These are phyloP conservation scores for Lampris megalopsis DNA, from an alignment of 2,113 vertebrate genomes.

Conservation along the genomic window DNA sequence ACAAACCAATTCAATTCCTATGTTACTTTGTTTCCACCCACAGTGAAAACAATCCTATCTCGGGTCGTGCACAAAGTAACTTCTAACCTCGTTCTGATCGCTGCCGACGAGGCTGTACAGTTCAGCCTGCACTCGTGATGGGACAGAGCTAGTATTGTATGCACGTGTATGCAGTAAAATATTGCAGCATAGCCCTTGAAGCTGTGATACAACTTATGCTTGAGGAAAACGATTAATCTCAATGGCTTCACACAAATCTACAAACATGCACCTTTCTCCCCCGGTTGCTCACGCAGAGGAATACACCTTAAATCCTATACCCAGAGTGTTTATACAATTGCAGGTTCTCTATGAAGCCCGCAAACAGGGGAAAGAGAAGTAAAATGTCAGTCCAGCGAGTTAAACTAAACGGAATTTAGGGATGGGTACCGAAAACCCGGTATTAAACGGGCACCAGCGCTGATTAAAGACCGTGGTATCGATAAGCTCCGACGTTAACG, in stretches of 20 bases:
- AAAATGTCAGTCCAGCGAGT: constrained; percentile 4
- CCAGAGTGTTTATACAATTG: constrained; percentile 38
- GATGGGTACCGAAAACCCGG: too few species aligned
- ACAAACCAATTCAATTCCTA: constrained; percentile 46
- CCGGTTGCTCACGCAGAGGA: constrained; percentile 12
- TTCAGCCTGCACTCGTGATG: constrained; percentile 17
- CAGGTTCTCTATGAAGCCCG: background rate
- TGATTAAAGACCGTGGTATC: too few species aligned
- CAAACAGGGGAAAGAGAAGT: background rate
- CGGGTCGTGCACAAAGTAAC: constrained; percentile 18
- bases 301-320: constrained; percentile 16
- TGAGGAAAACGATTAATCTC: background rate
- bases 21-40: constrained; percentile 4
- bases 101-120: background rate
- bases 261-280: background rate
- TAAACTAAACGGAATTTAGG: background rate
- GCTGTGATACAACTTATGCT: background rate
- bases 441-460: too few species aligned
- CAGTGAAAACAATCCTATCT: background rate
- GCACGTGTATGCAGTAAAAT: constrained; percentile 38
- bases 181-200: constrained; percentile 23
- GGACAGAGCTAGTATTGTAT: background rate
- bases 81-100: background rate
- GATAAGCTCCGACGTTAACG: too few species aligned
- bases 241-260: constrained; percentile 8